These are phyloP conservation scores for Lacerta bilineata DNA, from an alignment of 2,797 vertebrate genomes.

Conservation along the genomic window DNA sequence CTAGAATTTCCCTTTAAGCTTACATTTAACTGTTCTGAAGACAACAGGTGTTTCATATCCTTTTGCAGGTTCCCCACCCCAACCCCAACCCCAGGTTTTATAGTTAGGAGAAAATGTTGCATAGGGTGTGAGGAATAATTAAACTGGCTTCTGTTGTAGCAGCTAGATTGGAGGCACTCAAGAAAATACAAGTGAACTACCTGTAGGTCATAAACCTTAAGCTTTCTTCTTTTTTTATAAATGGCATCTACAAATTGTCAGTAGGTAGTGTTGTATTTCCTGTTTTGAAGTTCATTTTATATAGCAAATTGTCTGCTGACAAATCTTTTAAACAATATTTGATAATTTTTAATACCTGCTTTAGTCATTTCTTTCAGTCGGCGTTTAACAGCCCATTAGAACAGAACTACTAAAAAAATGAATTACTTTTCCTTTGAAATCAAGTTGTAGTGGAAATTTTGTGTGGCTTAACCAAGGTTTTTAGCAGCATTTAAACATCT, in stretches of 20 bases:
- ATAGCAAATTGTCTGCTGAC: too few species aligned
- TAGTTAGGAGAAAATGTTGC: neutral
- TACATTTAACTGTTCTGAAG: neutral
- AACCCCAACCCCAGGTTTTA: too few species aligned
- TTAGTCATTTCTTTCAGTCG: neutral
- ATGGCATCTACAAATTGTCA: neutral
- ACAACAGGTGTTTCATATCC: neutral
- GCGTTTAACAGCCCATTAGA: neutral
- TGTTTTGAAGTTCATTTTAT: neutral
- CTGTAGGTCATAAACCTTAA: neutral
- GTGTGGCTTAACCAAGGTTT: neutral
- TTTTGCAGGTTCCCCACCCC: neutral
- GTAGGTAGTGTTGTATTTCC: neutral
- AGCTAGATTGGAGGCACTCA: neutral
- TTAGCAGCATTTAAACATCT: neutral
- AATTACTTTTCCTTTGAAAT: slow-evolving; percentile 51
- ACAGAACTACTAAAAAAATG: neutral
- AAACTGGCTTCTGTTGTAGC: neutral
- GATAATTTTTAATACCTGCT: neutral
- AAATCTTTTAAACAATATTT: neutral
- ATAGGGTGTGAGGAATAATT: neutral
- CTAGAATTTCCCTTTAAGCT: too few species aligned
- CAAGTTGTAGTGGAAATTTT: neutral
- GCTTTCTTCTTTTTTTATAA: neutral
- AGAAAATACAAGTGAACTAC: neutral